Evolutionary conservation across 2,113 vertebrate genomes (phyloP).

Genomic region (Channa maculata): DNA sequence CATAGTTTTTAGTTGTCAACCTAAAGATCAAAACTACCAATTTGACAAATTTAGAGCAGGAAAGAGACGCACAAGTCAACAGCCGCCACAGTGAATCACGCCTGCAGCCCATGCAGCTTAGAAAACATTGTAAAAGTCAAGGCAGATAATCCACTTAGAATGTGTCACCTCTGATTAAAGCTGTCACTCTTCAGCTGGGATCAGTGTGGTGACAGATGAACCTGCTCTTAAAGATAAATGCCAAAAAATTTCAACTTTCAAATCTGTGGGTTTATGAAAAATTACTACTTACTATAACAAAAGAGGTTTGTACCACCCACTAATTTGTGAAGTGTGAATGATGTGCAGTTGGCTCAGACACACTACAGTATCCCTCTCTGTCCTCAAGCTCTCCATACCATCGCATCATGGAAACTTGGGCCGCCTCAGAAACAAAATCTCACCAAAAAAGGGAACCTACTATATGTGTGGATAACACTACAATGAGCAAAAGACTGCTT

Average conservation of each 20-base stretch:
- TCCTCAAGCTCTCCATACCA: conserved; percentile 6
- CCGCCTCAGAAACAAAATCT: conserved; percentile 27
- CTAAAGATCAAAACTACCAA: conserved; percentile 70
- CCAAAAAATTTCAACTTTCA: conserved; percentile 8
- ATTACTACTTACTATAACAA: neutral
- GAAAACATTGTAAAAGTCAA: conserved; percentile 69
- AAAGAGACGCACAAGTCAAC: conserved; percentile 65
- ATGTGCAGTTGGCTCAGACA: conserved; percentile 9
- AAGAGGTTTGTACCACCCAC: neutral
- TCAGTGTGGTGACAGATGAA: conserved; percentile 59
- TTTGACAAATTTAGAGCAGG: conserved; percentile 62
- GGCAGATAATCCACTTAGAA: conserved; percentile 67
- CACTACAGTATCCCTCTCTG: conserved; percentile 7
- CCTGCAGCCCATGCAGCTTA: conserved; percentile 48
- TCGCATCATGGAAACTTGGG: conserved; percentile 12
- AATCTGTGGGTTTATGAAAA: conserved; percentile 17
- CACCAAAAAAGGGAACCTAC: conserved; percentile 30
- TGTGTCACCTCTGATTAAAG: conserved; percentile 67
- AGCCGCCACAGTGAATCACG: conserved; percentile 65
- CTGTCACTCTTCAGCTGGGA: conserved; percentile 59
- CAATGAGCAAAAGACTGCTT: conserved; percentile 60
- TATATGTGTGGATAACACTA: conserved; percentile 46
- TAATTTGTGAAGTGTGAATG: neutral
- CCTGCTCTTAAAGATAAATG: conserved; percentile 46
- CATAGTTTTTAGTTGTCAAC: conserved; percentile 66